These are phyloP conservation scores for Rostratula benghalensis DNA, from an alignment of 2,113 vertebrate species.

Conservation along the genomic window DNA sequence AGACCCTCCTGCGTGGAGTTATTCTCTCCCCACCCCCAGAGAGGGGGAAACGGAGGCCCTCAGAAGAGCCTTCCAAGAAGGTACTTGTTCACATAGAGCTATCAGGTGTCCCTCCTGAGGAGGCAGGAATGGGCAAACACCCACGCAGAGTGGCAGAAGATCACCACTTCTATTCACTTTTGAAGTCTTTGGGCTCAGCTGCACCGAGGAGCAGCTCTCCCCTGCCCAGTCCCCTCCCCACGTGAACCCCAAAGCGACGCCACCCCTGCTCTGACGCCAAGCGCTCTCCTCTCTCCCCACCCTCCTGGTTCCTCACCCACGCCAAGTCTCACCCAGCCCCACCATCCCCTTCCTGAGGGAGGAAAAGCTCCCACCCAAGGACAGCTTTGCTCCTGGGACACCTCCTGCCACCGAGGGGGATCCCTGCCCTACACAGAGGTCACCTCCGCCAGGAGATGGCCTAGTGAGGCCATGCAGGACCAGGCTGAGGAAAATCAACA, in stretches of 20 bases:
- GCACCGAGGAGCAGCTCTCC: not conserved
- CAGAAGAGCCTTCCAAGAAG: not conserved
- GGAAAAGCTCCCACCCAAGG: not conserved
- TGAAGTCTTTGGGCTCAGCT: not conserved
- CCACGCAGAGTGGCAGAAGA: not conserved
- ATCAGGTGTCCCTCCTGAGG: not conserved
- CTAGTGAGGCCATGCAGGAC: accelerated
- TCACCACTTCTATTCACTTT: not conserved
- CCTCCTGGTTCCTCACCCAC: not conserved
- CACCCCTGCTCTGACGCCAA: not conserved
- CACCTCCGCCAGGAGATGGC: too few relatives aligned
- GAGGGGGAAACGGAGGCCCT: not conserved
- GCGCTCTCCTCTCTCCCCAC: not conserved
- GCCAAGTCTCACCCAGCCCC: not conserved
- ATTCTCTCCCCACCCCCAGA: too few relatives aligned
- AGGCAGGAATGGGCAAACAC: not conserved
- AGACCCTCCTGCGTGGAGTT: not conserved
- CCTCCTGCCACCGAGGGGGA: not conserved
- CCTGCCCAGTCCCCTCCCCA: not conserved
- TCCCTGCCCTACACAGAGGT: not conserved
- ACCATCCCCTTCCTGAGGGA: not conserved
- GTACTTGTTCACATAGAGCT: not conserved
- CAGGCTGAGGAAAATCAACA: not conserved
- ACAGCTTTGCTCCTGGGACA: not conserved
- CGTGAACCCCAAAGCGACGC: not conserved